These are phyloP conservation scores for Podotricha telesiphe DNA, from an alignment of 2,888 invertebrate species.

Conservation along the genomic window DNA sequence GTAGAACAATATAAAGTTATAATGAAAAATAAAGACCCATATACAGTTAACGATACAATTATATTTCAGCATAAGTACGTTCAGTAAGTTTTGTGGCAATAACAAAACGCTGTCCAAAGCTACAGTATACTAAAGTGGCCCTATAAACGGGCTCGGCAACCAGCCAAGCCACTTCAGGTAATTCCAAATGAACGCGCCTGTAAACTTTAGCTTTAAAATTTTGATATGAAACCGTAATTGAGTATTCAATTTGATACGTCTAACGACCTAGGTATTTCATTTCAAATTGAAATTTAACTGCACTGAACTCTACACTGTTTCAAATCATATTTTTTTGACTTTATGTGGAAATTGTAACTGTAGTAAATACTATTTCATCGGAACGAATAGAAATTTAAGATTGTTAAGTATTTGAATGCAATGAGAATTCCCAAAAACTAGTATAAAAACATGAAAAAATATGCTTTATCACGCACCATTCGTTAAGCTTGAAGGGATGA, in stretches of 20 bases:
- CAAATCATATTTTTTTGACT: too few species aligned
- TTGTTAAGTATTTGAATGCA: too few species aligned
- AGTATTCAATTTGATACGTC: conserved; percentile 21
- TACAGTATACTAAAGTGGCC: conserved; percentile 40
- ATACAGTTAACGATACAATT: conserved; percentile 1
- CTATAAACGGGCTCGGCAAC: conserved; percentile 46
- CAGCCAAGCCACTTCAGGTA: conserved; percentile 66
- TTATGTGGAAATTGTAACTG: neutral
- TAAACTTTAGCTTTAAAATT: conserved; percentile 47
- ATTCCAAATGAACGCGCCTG: conserved; percentile 53
- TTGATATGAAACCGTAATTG: conserved; percentile 44
- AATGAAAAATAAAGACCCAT: conserved; percentile 1
- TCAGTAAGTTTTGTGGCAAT: conserved; percentile 30
- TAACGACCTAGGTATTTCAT: neutral
- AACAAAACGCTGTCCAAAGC: conserved; percentile 36
- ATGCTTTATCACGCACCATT: conserved; percentile 36
- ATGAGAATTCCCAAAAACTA: neutral
- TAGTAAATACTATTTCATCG: neutral
- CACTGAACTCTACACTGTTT: too few species aligned
- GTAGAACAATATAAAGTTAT: neutral
- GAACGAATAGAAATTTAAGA: neutral
- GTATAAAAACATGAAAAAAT: conserved; percentile 28
- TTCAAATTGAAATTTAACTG: neutral
- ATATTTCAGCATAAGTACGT: conserved; percentile 20
- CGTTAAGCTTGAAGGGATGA: conserved; percentile 39